Percentiles rank a stretch among this genome's conserved stretches.
phyloP scores from a whole-genome alignment of 2,888 invertebrate genomes.

The Brenthis daphne region DNA sequence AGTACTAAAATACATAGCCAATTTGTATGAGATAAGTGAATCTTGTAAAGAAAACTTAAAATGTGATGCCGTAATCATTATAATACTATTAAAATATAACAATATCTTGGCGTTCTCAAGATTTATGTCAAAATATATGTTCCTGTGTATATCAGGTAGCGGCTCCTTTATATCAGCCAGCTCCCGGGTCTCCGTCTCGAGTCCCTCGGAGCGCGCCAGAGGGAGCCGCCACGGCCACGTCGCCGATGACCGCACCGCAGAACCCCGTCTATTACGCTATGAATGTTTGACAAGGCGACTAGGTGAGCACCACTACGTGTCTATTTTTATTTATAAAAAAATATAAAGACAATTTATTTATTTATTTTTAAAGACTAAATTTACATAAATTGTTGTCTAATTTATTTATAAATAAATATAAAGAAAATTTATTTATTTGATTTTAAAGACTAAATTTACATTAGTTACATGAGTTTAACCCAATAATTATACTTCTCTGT shows the following conservation, averaged over 20 bases:
- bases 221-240: slow-evolving; percentile 80
- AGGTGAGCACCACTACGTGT: slow-evolving; percentile 56
- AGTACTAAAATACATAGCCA: too few relatives aligned
- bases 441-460: neutral
- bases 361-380: neutral
- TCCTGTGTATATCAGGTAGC: slow-evolving; percentile 58
- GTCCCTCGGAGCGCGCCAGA: slow-evolving; percentile 87
- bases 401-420: neutral
- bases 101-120: too few relatives aligned
- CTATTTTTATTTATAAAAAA: neutral
- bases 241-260: slow-evolving; percentile 69
- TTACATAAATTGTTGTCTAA: too few relatives aligned
- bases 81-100: too few relatives aligned
- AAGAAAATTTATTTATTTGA: neutral
- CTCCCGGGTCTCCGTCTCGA: slow-evolving; percentile 84
- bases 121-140: too few relatives aligned
- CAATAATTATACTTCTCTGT: too few relatives aligned
- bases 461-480: too few relatives aligned
- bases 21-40: too few relatives aligned
- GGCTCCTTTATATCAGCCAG: slow-evolving; percentile 75
- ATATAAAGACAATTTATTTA: neutral
- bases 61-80: too few relatives aligned
- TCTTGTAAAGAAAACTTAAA: too few relatives aligned
- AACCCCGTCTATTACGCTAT: slow-evolving; percentile 90
- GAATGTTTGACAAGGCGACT: slow-evolving; percentile 91